Evolutionary conservation across 2,888 invertebrate genomes (phyloP).

Genomic region (Loripinus fragilis): DNA sequence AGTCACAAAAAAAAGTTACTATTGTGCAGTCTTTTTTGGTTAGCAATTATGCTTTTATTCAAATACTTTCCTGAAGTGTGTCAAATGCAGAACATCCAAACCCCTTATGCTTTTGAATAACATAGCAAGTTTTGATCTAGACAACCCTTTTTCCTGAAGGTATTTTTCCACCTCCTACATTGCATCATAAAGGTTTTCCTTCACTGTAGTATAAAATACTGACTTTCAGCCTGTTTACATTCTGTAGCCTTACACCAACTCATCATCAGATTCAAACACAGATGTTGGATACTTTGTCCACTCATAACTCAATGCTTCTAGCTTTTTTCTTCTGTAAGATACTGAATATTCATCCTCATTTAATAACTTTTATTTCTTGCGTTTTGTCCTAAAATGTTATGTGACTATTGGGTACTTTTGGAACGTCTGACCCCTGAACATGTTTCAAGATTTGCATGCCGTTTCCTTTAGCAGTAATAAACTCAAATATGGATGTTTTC

Average conservation of each 20-base stretch:
- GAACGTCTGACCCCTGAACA: neutral
- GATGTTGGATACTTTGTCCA: neutral
- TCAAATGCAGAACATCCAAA: neutral
- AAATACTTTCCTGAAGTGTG: neutral
- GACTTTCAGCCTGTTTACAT: neutral
- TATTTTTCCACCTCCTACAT: neutral
- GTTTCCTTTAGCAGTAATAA: neutral
- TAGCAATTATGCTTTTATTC: neutral
- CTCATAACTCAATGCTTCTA: neutral
- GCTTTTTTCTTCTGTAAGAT: neutral
- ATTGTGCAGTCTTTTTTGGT: neutral
- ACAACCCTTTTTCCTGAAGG: neutral
- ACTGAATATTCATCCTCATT: neutral
- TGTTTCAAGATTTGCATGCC: neutral
- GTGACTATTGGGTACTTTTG: neutral
- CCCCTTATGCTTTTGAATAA: neutral
- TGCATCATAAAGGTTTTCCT: neutral
- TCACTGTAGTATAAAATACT: neutral
- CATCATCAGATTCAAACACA: neutral
- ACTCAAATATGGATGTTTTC: neutral
- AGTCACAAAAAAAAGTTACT: neutral
- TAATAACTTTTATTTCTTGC: neutral
- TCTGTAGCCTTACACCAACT: neutral
- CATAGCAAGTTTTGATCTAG: too few relatives aligned
- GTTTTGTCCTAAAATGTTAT: neutral